Conservation (phyloP, 2,888 invertebrate genomes). For the Thyatira batis region DNA sequence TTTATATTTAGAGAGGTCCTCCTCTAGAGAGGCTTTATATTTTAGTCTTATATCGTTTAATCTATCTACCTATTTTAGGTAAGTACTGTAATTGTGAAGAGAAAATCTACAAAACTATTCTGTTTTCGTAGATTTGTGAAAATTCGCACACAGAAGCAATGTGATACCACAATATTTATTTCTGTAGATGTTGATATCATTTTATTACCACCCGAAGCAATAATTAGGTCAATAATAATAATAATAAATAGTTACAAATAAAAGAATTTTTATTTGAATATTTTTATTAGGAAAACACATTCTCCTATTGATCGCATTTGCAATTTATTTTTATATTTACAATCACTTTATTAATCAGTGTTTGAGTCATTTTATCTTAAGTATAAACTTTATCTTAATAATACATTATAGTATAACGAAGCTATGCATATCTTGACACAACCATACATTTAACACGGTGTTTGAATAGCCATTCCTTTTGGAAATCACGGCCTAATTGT, state of each 20-base stretch:
- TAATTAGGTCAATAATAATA: too few species aligned
- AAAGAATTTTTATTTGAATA: slow-evolving; percentile 44
- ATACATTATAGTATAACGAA: slow-evolving; percentile 73
- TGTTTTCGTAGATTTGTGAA: too few species aligned
- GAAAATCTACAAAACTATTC: too few species aligned
- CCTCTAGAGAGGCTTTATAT: too few species aligned
- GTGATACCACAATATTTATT: too few species aligned
- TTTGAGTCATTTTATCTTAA: slow-evolving; percentile 69
- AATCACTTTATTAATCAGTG: slow-evolving; percentile 70
- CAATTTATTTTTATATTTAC: slow-evolving; percentile 74
- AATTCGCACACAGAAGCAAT: too few species aligned
- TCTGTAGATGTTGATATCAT: slow-evolving; percentile 27
- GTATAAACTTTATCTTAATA: slow-evolving; percentile 63
- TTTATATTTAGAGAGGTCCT: too few species aligned
- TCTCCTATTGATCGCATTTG: slow-evolving; percentile 66
- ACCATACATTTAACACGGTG: slow-evolving; percentile 82
- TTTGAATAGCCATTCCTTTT: slow-evolving; percentile 45
- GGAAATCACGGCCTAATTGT: slow-evolving; percentile 60
- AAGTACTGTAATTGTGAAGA: too few species aligned
- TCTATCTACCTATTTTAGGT: too few species aligned
- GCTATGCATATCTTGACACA: slow-evolving; percentile 82
- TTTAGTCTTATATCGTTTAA: too few species aligned
- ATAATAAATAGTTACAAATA: too few species aligned
- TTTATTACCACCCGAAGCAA: too few species aligned
- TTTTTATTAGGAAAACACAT: slow-evolving; percentile 80